These are phyloP conservation scores for Dolichomitus sp. DNA, from an alignment of 2,888 invertebrate species.

Conservation along the genomic window DNA sequence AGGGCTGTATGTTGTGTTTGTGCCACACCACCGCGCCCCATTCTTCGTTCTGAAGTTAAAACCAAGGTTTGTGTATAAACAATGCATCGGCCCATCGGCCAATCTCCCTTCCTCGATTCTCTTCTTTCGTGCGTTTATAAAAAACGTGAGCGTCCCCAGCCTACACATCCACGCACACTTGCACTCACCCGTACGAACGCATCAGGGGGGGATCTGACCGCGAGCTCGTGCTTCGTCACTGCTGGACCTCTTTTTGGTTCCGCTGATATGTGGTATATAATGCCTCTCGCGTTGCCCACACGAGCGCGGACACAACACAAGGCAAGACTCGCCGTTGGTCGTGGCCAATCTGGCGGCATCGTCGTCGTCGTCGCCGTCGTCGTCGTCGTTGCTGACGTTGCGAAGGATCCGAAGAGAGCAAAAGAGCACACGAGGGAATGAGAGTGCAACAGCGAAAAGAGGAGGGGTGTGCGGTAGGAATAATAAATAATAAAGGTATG, in stretches of 20 bases:
- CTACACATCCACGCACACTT: not conserved
- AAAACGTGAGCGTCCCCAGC: not conserved
- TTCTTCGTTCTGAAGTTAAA: slow-evolving; percentile 37
- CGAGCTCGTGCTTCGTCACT: slow-evolving; percentile 79
- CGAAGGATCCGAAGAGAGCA: slow-evolving; percentile 50
- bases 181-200: slow-evolving; percentile 48
- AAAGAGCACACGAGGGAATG: slow-evolving; percentile 36
- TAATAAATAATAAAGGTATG: slow-evolving; percentile 83
- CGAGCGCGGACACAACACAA: not conserved
- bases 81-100: slow-evolving; percentile 23
- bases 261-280: slow-evolving; percentile 68
- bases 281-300: slow-evolving; percentile 20
- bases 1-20: slow-evolving; percentile 44
- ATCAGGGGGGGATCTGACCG: slow-evolving; percentile 44
- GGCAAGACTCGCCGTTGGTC: slow-evolving; percentile 9
- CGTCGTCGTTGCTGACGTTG: slow-evolving; percentile 30
- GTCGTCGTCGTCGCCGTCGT: slow-evolving; percentile 27
- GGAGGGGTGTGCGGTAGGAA: slow-evolving; percentile 73
- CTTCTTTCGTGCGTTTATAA: slow-evolving; percentile 21
- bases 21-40: slow-evolving; percentile 24
- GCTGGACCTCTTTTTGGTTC: slow-evolving; percentile 71
- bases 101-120: slow-evolving; percentile 17
- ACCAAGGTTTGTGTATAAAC: slow-evolving; percentile 9
- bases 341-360: slow-evolving; percentile 42
- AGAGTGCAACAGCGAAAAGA: slow-evolving; percentile 59